Conservation (phyloP, 1,140 invertebrate genomes). For the Zelostemma sp. region DNA sequence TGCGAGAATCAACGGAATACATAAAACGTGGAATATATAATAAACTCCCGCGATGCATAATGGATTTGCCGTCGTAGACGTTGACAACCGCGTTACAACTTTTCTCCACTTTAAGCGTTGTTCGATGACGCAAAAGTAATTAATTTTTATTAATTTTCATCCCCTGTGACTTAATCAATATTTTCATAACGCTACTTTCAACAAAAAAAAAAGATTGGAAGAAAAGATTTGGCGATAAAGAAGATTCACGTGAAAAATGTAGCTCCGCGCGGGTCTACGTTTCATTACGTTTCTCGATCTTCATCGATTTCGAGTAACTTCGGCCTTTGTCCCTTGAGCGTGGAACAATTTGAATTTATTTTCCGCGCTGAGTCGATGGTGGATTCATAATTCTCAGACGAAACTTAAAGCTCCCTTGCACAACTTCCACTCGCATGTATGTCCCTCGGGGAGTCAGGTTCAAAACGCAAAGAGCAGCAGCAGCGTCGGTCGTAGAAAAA, state of each 20-base stretch:
- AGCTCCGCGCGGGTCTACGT: no score
- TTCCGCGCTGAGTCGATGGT: conserved; percentile 24
- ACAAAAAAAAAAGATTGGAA: no score
- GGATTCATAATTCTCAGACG: conserved; percentile 40
- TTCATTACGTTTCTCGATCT: conserved; percentile 9
- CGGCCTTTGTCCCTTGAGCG: conserved; percentile 11
- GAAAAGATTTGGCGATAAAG: no score
- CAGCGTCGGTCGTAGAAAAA: neutral
- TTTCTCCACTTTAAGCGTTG: conserved; percentile 28
- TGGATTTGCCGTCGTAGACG: conserved; percentile 38
- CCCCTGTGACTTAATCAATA: neutral
- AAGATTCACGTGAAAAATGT: no score
- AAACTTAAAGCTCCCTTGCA: conserved; percentile 37
- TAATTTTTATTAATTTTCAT: conserved; percentile 21
- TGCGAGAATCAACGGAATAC: conserved; percentile 44
- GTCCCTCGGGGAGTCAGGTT: conserved; percentile 14
- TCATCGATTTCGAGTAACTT: conserved; percentile 25
- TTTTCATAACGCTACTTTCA: no score
- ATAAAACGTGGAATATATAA: conserved; percentile 48
- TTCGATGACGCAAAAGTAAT: conserved; percentile 30
- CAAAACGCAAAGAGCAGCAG: conserved; percentile 3
- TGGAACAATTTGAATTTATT: conserved; percentile 44
- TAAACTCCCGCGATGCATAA: conserved; percentile 42
- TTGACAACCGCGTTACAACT: conserved; percentile 39
- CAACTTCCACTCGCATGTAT: conserved; percentile 6